Conservation (phyloP, 2,113 vertebrate species). For the Myrmecobius fasciatus region DNA sequence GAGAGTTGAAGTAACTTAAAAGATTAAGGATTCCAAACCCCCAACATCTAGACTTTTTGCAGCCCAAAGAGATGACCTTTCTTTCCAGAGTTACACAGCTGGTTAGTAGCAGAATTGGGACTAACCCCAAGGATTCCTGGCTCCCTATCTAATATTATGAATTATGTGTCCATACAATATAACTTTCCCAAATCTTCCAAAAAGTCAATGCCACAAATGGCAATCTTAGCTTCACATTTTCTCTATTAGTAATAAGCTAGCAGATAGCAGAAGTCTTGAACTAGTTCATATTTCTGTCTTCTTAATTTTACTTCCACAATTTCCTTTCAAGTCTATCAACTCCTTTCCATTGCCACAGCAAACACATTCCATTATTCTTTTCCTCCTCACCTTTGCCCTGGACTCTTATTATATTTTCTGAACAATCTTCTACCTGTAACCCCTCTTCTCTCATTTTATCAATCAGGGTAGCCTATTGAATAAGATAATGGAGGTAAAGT, state of each 20-base stretch:
- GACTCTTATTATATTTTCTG: not conserved
- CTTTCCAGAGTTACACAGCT: not conserved
- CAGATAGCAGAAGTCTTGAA: constrained; percentile 66
- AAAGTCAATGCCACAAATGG: constrained; percentile 64
- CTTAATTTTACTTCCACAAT: constrained; percentile 49
- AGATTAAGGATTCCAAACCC: not conserved
- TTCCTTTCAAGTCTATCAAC: not conserved
- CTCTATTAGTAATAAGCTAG: constrained; percentile 69
- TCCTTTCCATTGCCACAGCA: not conserved
- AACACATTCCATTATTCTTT: not conserved
- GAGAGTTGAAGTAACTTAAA: not conserved
- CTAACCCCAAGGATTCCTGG: not conserved
- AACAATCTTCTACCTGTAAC: not conserved
- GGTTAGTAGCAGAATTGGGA: not conserved
- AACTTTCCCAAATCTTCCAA: constrained; percentile 48
- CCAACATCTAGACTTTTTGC: not conserved
- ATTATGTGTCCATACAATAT: constrained; percentile 20
- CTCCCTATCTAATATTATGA: constrained; percentile 25
- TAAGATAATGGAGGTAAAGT: not conserved
- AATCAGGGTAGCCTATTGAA: not conserved
- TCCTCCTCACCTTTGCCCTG: not conserved
- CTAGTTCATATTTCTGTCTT: constrained; percentile 56
- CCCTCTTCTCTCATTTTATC: not conserved
- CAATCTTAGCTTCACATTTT: constrained; percentile 69
- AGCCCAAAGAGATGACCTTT: not conserved